phyloP scores from a whole-genome alignment of 2,797 vertebrate species.

The Telmatherina bonti region DNA sequence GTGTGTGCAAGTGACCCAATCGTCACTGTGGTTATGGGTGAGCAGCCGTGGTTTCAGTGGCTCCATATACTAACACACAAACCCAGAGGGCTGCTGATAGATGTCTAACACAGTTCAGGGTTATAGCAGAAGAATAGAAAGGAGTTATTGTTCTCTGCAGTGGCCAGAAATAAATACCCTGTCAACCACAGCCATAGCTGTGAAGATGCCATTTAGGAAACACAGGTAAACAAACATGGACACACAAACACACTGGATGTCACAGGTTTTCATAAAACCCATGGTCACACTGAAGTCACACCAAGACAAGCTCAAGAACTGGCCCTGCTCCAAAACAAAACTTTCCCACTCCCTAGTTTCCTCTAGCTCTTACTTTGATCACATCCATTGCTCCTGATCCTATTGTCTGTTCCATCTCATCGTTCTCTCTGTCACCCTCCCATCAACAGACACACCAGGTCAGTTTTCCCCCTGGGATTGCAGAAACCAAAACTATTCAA shows the following conservation, averaged over 20 bases:
- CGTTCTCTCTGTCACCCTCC: constrained; percentile 15
- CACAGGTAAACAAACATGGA: constrained; percentile 37
- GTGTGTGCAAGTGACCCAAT: constrained; percentile 68
- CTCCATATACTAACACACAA: constrained; percentile 42
- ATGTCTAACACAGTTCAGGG: constrained; percentile 53
- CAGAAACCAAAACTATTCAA: too few relatives aligned
- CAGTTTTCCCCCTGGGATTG: too few relatives aligned
- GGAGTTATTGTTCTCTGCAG: constrained; percentile 32
- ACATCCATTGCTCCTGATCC: constrained; percentile 32
- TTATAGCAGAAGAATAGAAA: constrained; percentile 38
- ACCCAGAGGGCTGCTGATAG: constrained; percentile 36
- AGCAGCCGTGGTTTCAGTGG: constrained; percentile 70
- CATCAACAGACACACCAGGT: too few relatives aligned
- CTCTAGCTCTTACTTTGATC: constrained; percentile 9
- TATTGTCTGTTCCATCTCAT: constrained; percentile 10
- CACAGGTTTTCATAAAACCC: constrained; percentile 10
- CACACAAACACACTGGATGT: constrained; percentile 33
- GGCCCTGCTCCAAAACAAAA: constrained; percentile 52
- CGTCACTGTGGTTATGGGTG: constrained; percentile 69
- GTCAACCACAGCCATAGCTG: constrained; percentile 55
- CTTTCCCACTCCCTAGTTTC: constrained; percentile 7
- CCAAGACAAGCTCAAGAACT: constrained; percentile 36
- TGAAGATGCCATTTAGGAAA: constrained; percentile 61
- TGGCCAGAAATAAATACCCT: constrained; percentile 56
- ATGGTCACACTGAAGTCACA: constrained; percentile 31